phyloP scores from a whole-genome alignment of 1,140 invertebrate genomes.

The Conus betulinus region DNA sequence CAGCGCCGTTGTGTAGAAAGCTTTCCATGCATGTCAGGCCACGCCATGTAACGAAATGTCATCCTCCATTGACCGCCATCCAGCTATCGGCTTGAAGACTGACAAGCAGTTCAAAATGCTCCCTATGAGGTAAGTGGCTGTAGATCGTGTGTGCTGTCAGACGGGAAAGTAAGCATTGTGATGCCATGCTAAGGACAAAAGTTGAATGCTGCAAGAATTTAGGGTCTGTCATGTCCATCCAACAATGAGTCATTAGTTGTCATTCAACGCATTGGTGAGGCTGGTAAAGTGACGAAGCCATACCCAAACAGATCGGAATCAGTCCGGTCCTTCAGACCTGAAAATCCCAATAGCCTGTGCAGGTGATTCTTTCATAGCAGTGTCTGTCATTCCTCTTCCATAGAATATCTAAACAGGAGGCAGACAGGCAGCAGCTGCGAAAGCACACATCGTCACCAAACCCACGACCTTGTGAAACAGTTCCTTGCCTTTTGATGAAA shows the following conservation, averaged over 20 bases:
- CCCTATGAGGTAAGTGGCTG: no score
- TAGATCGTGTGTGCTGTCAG: no score
- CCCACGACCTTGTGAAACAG: slow-evolving; percentile 75
- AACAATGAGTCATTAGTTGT: no score
- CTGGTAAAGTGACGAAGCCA: slow-evolving; percentile 52
- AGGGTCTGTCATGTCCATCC: no score
- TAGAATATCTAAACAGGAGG: slow-evolving; percentile 68
- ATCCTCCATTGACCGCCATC: slow-evolving; percentile 62
- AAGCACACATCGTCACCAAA: slow-evolving; percentile 52
- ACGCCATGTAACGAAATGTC: slow-evolving; percentile 69
- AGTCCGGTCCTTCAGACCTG: slow-evolving; percentile 49
- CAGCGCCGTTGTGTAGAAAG: slow-evolving; percentile 54
- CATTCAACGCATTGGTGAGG: background rate
- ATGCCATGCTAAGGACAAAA: no score
- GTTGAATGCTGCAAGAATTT: no score
- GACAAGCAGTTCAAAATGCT: background rate
- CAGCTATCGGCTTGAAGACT: slow-evolving; percentile 61
- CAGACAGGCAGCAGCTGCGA: slow-evolving; percentile 59
- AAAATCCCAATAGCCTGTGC: slow-evolving; percentile 37
- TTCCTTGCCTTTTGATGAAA: slow-evolving; percentile 71
- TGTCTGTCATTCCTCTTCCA: slow-evolving; percentile 54
- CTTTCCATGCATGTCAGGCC: slow-evolving; percentile 51
- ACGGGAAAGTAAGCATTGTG: no score
- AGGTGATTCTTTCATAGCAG: slow-evolving; percentile 72
- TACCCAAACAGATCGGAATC: slow-evolving; percentile 45